Conservation (phyloP, 2,113 vertebrate genomes). For the Erpornis zantholeuca region DNA sequence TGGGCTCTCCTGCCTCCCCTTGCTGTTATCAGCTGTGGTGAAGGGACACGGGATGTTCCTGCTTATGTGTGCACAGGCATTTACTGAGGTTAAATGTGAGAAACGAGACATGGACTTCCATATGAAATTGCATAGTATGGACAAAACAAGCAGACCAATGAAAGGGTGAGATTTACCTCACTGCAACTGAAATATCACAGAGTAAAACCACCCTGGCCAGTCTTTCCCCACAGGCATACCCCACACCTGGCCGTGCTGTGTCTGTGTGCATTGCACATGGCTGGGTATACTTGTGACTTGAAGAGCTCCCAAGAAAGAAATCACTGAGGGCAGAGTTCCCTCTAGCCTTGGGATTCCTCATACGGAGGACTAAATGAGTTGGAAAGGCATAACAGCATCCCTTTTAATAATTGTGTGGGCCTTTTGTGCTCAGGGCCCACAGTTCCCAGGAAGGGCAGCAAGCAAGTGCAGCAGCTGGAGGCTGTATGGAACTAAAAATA, state of each 20-base stretch:
- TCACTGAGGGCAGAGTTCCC: fast-evolving
- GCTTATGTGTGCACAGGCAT: not conserved
- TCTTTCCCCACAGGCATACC: not conserved
- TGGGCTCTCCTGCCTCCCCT: not conserved
- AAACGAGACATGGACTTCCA: not conserved
- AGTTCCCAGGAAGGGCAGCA: not conserved
- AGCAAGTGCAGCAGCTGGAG: not conserved
- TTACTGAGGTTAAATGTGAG: not conserved
- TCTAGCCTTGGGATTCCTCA: not conserved
- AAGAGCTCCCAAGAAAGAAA: not conserved
- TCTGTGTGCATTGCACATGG: not conserved
- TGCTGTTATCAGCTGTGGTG: not conserved
- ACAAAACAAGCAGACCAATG: not conserved
- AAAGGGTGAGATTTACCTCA: not conserved
- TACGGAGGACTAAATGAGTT: not conserved
- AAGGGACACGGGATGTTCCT: fast-evolving
- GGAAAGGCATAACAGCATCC: not conserved
- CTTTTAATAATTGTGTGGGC: not conserved
- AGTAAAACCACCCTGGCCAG: not conserved
- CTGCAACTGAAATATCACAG: not conserved
- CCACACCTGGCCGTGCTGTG: not conserved
- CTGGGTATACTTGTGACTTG: not conserved
- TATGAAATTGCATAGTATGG: not conserved
- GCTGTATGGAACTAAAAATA: not conserved
- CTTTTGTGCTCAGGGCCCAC: not conserved